These are phyloP conservation scores for Zeuzera pyrina DNA, from an alignment of 2,888 invertebrate species.

Conservation along the genomic window DNA sequence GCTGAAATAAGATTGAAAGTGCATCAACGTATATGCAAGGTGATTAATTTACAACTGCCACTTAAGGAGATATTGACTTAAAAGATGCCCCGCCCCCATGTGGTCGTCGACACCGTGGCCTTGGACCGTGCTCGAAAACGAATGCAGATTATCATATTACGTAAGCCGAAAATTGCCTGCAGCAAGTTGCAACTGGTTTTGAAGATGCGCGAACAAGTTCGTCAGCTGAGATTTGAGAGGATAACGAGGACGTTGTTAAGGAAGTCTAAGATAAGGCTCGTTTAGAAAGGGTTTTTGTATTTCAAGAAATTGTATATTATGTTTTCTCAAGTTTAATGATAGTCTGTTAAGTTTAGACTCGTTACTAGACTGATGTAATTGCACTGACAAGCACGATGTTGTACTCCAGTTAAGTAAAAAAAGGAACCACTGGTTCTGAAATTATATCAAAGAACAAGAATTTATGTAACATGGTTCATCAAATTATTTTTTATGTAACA, in stretches of 20 bases:
- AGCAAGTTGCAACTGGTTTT: conserved; percentile 55
- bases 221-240: conserved; percentile 36
- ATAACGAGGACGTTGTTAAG: conserved; percentile 16
- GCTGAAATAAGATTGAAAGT: conserved; percentile 56
- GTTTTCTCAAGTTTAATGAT: conserved; percentile 11
- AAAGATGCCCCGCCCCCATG: conserved; percentile 41
- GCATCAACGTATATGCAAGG: conserved; percentile 45
- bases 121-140: conserved; percentile 37
- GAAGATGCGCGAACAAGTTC: conserved; percentile 30
- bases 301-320: conserved; percentile 8
- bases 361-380: conserved; percentile 7
- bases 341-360: conserved; percentile 12
- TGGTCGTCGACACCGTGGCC: conserved; percentile 43
- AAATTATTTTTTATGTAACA: background rate
- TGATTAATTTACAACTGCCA: conserved; percentile 56
- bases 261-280: conserved; percentile 18
- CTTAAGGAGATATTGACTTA: conserved; percentile 53
- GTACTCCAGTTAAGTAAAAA: conserved; percentile 10
- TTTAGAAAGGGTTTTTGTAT: conserved; percentile 25
- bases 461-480: no score
- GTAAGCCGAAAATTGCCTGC: conserved; percentile 46
- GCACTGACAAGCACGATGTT: background rate
- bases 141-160: conserved; percentile 47
- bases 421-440: conserved; percentile 11
- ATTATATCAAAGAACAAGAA: no score